Evolutionary conservation across 35 echinoderm and acorn worm species (phyloP), one percentile per base, ranked within the genome.

Genomic region (Ophiothrix spiculata): DNA sequence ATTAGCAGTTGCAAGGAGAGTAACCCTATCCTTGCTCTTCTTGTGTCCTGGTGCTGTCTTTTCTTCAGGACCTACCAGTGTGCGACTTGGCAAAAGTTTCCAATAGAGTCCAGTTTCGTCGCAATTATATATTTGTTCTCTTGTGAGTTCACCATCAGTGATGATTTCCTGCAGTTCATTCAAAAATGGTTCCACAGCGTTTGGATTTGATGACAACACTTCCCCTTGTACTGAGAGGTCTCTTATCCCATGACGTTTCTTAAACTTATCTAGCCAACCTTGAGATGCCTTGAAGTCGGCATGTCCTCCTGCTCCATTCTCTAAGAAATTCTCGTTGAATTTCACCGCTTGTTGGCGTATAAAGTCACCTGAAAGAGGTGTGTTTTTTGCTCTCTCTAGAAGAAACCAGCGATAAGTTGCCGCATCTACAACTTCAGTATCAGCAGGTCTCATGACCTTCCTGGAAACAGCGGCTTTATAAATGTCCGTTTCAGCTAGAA

Each of bases 251-350:
- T 80, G 36, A 10, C 78, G 14, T 13, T 80, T 36, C 37, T 80
- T 80, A 36, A 80, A 80, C 37, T 28, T 80, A 10, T 80, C 17
- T 25, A 80, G 37, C 78, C 78, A 80, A 35, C 78, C 78, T 35
- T 13, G 13, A 13, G 78, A 80, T 25, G 78, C 45, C 78, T 80
- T 80, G 78, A 80, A 80, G 13, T 80, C 78, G 12, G 31, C 17
- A 39, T 80, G 17, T 38, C 78, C 37, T 3, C 78, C 78, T 49
- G 42, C 19, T 19, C 42, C 42, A 49, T 19, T 19, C 6, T 49
- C 6, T 10, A 49, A 19, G 42, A 49, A 19, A 6, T 10, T 49
- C 42, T 49, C 42, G 19, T 49, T 49, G 42, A 49, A 49, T 19
- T 49, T 49, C 42, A 6, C 6, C 19, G 42, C 42, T 19, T 10